Base-by-base conservation (phyloP, 2,888 invertebrate species). In the Eupithecia dodoneata region DNA sequence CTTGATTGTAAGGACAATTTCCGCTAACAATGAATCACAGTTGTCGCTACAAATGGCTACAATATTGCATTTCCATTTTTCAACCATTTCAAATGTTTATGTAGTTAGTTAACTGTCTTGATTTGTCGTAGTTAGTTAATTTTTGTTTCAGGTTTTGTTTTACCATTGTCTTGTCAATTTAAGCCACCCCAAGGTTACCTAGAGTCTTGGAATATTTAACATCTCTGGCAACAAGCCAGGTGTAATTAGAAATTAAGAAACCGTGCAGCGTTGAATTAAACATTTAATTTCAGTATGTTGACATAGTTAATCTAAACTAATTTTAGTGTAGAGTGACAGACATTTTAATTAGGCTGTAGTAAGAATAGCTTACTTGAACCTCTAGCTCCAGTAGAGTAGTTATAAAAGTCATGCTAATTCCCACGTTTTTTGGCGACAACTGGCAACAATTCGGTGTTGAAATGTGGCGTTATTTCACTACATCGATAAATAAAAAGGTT, bases 31-130 rank as follows among this genome's bases (percentile, higher is more conserved):
- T 30, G 30, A 63, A 63, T 63, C 63, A 30, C 63, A 30, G 10
- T 9, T 2, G 47, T 30, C 30, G 30, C 30, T 30, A 30, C 30
- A 30, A 30, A 30, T 30, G 30, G 30, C 30, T 12, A 52, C 3
- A 59, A 30, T 63, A 63, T 30, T 63, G 3, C 12, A 30, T 59
- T 18, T 72, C 59, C 69, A 52, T 67, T 80, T 82, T 81, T 78
- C 81, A 81, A 81, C 83, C 83, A 87, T 85, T 86, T 83, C 86
- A 84, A 79, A 79, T 81, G 80, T 78, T n/a, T 76, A 72, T 70
- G 76, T 78, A 79, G 78, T 79, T 79, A 79, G 76, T 76, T 78
- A 74, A 76, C 76, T 78, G 52, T 13, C 3, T 41, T 65, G 55
- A 15, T 55, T n/a, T 52, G 13, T 59, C 18, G 65, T 65, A 65